Evolutionary conservation across 2,888 invertebrate species (phyloP).

Genomic region (Desoria tigrina): DNA sequence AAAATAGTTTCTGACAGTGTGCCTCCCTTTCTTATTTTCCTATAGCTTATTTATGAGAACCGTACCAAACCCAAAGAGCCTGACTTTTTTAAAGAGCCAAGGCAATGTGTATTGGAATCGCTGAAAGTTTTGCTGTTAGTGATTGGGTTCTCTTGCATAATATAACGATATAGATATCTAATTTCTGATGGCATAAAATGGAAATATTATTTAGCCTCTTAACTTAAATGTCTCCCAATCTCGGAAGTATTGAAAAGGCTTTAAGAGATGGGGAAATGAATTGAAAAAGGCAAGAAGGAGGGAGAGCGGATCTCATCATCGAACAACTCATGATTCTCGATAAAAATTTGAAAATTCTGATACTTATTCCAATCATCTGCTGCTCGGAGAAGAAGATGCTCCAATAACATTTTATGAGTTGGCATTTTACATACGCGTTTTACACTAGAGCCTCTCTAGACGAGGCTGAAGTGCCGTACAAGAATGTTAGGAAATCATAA

Average conservation of each 20-base stretch:
- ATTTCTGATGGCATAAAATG: conserved; percentile 10
- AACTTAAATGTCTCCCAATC: not conserved
- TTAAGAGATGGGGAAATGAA: not conserved
- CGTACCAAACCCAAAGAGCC: no score
- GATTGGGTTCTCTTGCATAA: no score
- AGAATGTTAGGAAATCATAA: not conserved
- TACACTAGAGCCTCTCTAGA: not conserved
- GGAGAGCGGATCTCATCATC: not conserved
- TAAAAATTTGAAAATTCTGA: not conserved
- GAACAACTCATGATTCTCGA: not conserved
- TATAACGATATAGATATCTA: no score
- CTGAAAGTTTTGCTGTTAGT: no score
- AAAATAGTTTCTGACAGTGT: conserved; percentile 1
- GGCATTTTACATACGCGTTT: conserved; percentile 8
- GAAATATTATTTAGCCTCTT: not conserved
- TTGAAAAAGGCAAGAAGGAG: not conserved
- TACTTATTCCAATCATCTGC: conserved; percentile 10
- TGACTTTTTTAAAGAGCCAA: no score
- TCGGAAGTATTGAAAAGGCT: no score
- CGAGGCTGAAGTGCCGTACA: not conserved
- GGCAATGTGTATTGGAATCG: no score
- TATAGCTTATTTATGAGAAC: conserved; percentile 15
- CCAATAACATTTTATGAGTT: conserved; percentile 18
- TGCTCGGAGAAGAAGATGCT: conserved; percentile 6
- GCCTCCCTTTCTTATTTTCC: conserved; percentile 6